phyloP scores from a whole-genome alignment of 2,113 vertebrate genomes.

The Passer domesticus region DNA sequence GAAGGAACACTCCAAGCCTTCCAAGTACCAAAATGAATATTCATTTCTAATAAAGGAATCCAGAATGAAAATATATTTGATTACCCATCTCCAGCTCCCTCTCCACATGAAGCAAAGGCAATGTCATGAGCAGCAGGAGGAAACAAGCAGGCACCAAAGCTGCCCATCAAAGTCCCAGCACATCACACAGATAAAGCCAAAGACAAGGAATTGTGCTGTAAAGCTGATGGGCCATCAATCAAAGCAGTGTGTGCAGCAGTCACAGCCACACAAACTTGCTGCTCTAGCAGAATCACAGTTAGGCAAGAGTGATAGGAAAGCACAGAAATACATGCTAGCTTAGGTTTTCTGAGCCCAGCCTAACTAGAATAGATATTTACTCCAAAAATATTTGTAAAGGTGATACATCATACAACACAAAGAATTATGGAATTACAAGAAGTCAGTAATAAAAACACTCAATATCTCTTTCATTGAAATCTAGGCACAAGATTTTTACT shows the following conservation, averaged over 20 bases:
- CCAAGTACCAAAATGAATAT: conserved; percentile 22
- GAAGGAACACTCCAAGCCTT: neutral
- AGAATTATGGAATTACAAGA: neutral
- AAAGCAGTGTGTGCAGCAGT: neutral
- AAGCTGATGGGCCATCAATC: neutral
- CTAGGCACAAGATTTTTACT: neutral
- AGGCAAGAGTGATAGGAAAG: neutral
- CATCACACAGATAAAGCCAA: neutral
- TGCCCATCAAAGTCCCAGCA: neutral
- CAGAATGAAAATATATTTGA: neutral
- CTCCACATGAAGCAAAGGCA: neutral
- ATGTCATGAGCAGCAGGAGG: neutral
- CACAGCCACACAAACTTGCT: neutral
- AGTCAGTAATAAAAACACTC: neutral
- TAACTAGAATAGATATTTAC: neutral
- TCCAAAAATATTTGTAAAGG: neutral
- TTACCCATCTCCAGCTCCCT: neutral
- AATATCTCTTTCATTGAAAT: neutral
- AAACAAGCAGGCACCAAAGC: neutral
- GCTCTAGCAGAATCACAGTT: neutral
- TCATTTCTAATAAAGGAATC: conserved; percentile 1
- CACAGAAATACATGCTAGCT: neutral
- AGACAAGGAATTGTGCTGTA: neutral
- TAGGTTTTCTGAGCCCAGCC: neutral
- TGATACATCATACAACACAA: neutral